Base-by-base conservation (phyloP, 2,888 invertebrate species). In the Creontiades dilutus region DNA sequence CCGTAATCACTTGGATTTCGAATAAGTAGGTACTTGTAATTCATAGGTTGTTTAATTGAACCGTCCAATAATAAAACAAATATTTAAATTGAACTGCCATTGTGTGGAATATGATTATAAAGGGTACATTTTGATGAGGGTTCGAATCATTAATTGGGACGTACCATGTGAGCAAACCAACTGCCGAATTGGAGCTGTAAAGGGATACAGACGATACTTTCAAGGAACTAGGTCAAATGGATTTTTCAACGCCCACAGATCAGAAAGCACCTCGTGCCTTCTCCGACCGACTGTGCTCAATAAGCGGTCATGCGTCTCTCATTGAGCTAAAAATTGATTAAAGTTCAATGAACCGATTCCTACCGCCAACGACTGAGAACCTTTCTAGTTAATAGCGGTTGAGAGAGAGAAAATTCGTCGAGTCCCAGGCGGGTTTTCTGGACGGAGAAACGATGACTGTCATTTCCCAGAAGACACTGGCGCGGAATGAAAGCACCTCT, bases 311-410 rank as follows among this genome's bases (percentile, higher is more conserved):
- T 82, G 82, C 52, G 82, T 46, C 47, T 82, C 82, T 82, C 82
- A 82, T 82, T 82, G 47, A 82, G 48, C 82, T 52, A 47, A 82
- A 82, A 82, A 82, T 82, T 82, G 82, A 82, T 82, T 82, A 82
- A 82, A 82, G 82, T 82, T 82, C 82, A 52, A 82, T 82, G 82
- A 82, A 82, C 82, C 82, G 82, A 82, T 47, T 82, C 82, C 19
- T n/a, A 68, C 68, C 23, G 5, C 68, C 68, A 68, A 19, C 68
- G 68, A 23, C 57, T n/a, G 57, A 68, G 68, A 68, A 68, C 68
- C 68, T 68, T 68, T 68, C 68, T 68, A 68, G 68, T 23, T 68
- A 68, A 68, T 68, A 68, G 68, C 68, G 68, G 68, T 68, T 68
- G 68, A 68, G 68, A 68, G 68, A 68, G 68, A 68, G 68, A 68